These are phyloP conservation scores for Nansenia antarctica DNA, from an alignment of 2,113 vertebrate species.

Conservation along the genomic window DNA sequence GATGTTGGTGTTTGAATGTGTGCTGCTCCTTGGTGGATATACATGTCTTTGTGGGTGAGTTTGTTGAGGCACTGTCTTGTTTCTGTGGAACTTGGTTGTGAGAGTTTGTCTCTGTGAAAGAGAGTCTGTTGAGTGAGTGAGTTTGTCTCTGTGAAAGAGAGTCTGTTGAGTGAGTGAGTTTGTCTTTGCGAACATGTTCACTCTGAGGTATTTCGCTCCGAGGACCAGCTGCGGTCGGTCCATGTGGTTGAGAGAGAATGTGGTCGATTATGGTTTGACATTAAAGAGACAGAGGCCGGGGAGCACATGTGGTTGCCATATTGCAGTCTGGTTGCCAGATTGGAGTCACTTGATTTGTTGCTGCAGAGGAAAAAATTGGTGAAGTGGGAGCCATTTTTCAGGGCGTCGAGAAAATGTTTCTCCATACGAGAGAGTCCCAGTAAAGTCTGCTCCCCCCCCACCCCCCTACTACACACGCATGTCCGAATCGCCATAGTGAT, in stretches of 20 bases:
- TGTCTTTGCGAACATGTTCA: conserved; percentile 38
- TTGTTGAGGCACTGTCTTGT: conserved; percentile 6
- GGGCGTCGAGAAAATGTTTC: conserved; percentile 45
- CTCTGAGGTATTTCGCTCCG: conserved; percentile 31
- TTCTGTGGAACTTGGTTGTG: neutral
- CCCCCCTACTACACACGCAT: conserved; percentile 52
- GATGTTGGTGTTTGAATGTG: conserved; percentile 7
- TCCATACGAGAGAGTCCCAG: conserved; percentile 30
- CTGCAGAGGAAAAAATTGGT: conserved; percentile 34
- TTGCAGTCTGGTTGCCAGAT: conserved; percentile 57
- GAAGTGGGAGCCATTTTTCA: conserved; percentile 52
- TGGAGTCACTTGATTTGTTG: conserved; percentile 46
- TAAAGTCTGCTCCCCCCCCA: conserved; percentile 30
- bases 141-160: neutral
- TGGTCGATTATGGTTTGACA: conserved; percentile 45
- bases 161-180: conserved; percentile 23
- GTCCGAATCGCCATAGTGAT: conserved; percentile 29
- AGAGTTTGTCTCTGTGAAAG: conserved; percentile 8
- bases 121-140: neutral
- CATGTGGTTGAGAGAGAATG: conserved; percentile 38
- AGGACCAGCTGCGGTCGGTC: conserved; percentile 40
- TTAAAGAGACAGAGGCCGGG: conserved; percentile 35
- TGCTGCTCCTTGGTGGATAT: neutral
- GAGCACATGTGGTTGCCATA: conserved; percentile 68
- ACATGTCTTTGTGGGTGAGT: neutral